phyloP scores from a whole-genome alignment of 2,888 invertebrate genomes.

The Lordiphosa fenestrarum region DNA sequence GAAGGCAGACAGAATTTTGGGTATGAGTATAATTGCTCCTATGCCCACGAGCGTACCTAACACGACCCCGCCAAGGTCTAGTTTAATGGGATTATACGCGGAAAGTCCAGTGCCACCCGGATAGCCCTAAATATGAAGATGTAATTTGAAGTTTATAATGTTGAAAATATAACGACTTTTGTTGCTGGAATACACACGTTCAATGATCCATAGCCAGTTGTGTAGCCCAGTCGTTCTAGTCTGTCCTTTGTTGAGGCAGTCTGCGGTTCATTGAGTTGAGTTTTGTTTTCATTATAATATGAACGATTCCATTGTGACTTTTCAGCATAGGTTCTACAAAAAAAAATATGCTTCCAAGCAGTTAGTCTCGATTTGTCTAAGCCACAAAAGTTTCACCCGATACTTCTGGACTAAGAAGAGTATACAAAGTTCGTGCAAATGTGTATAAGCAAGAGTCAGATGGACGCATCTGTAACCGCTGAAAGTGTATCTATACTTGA shows the following conservation, averaged over 20 bases:
- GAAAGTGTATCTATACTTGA: too few relatives aligned
- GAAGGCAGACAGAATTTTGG: conserved; percentile 88
- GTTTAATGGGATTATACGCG: conserved; percentile 87
- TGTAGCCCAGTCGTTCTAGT: conserved; percentile 77
- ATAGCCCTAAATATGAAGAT: conserved; percentile 73
- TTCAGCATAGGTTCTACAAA: conserved; percentile 57
- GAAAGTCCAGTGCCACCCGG: conserved; percentile 81
- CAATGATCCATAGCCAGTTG: conserved; percentile 78
- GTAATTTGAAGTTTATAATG: not conserved
- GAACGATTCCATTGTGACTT: conserved; percentile 75
- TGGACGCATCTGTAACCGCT: too few relatives aligned
- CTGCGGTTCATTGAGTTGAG: conserved; percentile 66
- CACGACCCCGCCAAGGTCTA: conserved; percentile 90
- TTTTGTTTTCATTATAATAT: conserved; percentile 76
- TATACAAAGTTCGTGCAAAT: too few relatives aligned
- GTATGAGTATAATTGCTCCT: conserved; percentile 89
- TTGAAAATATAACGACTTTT: not conserved
- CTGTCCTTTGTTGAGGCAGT: conserved; percentile 77
- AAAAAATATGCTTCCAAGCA: too few relatives aligned
- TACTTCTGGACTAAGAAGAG: too few relatives aligned
- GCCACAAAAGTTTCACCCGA: not conserved
- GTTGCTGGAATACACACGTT: conserved; percentile 55
- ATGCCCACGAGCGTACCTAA: conserved; percentile 90
- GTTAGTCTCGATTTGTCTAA: not conserved
- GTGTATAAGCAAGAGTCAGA: too few relatives aligned